Evolutionary conservation across 2,113 vertebrate species (phyloP).

Genomic region (Indicator indicator): DNA sequence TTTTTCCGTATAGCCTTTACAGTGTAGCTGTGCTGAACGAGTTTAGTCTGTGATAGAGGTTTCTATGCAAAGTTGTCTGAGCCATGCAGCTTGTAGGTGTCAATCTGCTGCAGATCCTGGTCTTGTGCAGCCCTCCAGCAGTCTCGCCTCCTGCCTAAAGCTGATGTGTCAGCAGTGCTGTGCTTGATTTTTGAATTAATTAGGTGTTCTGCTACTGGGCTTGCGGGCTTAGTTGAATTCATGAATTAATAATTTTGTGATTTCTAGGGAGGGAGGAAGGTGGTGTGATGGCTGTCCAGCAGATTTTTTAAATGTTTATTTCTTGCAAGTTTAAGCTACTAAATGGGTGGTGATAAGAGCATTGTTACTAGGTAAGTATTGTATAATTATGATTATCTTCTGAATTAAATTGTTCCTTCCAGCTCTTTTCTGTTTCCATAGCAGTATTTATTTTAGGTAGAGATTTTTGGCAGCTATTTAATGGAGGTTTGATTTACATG

Average conservation of each 20-base stretch:
- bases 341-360: background rate
- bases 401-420: background rate
- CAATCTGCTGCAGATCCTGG: background rate
- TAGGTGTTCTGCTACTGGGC: background rate
- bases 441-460: background rate
- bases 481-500: background rate
- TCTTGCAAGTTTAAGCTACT: background rate
- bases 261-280: background rate
- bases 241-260: constrained; percentile 39
- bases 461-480: background rate
- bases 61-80: background rate
- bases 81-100: background rate
- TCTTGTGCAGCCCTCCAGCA: background rate
- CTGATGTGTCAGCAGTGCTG: background rate
- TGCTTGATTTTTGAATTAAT: constrained; percentile 52
- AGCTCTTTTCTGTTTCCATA: background rate
- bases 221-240: background rate
- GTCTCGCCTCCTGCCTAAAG: background rate
- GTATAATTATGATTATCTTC: background rate
- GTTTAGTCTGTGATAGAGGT: background rate
- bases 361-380: background rate
- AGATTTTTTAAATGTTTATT: background rate
- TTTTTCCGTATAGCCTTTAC: background rate
- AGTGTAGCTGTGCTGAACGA: background rate
- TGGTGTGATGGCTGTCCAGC: background rate